Conservation (phyloP, 1,140 invertebrate species). For the Drosophila ercepeae region DNA sequence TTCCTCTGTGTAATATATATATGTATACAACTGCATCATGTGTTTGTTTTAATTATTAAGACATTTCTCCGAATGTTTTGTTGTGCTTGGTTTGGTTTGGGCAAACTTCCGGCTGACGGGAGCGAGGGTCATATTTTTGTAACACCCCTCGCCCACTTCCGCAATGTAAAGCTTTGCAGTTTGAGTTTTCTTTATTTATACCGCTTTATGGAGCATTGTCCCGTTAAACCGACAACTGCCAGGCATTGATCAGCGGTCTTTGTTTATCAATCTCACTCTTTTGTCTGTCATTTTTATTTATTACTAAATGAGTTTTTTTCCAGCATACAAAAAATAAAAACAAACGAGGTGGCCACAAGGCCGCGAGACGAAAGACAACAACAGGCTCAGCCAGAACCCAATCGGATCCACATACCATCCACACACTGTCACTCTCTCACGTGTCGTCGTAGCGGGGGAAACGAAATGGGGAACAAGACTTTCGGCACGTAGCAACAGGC, state of each 20-base stretch:
- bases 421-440: slow-evolving; percentile 13
- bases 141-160: slow-evolving; percentile 38
- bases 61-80: slow-evolving; percentile 5
- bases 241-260: slow-evolving; percentile 25
- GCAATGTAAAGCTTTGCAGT: slow-evolving; percentile 33
- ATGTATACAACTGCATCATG: slow-evolving; percentile 1
- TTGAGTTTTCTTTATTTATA: slow-evolving; percentile 22
- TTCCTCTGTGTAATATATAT: not conserved
- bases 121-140: slow-evolving; percentile 26
- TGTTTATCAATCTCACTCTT: slow-evolving; percentile 30
- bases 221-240: slow-evolving; percentile 23
- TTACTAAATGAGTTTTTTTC: slow-evolving; percentile 31
- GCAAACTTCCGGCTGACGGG: slow-evolving; percentile 37
- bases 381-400: slow-evolving; percentile 7
- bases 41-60: slow-evolving; percentile 18
- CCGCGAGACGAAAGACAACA: slow-evolving; percentile 11
- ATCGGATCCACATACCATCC: slow-evolving; percentile 18
- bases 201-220: slow-evolving; percentile 21
- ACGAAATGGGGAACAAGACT: slow-evolving; percentile 34
- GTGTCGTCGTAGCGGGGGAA: not conserved
- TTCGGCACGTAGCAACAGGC: slow-evolving; percentile 73
- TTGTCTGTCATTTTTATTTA: slow-evolving; percentile 16
- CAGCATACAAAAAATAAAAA: slow-evolving; percentile 19
- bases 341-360: slow-evolving; percentile 31
- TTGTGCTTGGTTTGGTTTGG: slow-evolving; percentile 3